Evolutionary conservation across 2,888 invertebrate genomes (phyloP).

Genomic region (Drosophila trichaetosa): DNA sequence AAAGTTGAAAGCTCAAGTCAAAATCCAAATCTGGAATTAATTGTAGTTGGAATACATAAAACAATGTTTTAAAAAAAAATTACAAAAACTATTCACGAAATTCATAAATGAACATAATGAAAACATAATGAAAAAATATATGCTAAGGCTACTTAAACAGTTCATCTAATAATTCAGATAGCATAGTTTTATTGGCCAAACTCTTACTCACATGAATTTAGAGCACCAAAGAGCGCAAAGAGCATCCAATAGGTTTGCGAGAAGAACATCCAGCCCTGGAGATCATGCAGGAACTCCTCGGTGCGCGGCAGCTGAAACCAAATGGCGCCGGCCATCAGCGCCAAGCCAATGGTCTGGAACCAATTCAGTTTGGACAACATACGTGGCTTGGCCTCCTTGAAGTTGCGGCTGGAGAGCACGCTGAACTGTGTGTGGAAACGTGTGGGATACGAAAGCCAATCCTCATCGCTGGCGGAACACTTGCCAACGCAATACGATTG

Average conservation of each 20-base stretch:
- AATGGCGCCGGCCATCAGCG: constrained; percentile 90
- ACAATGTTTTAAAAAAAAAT: not conserved
- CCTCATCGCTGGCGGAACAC: constrained; percentile 66
- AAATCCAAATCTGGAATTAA: not conserved
- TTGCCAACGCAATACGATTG: constrained; percentile 74
- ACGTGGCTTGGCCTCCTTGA: constrained; percentile 90
- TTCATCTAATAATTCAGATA: not conserved
- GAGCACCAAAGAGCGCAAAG: constrained; percentile 91
- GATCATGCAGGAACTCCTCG: constrained; percentile 91
- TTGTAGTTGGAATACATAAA: not conserved
- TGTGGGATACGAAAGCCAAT: constrained; percentile 90
- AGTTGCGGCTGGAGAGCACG: constrained; percentile 90
- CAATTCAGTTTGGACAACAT: constrained; percentile 92
- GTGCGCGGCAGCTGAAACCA: constrained; percentile 92
- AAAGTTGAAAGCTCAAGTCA: not conserved
- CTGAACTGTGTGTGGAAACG: constrained; percentile 92
- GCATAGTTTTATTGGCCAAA: not conserved
- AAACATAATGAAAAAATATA: not conserved
- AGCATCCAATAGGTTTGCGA: constrained; percentile 93
- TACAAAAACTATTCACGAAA: not conserved
- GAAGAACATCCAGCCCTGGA: constrained; percentile 94
- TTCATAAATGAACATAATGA: not conserved
- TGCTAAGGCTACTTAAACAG: not conserved
- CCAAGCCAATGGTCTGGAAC: constrained; percentile 90
- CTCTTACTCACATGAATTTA: constrained; percentile 90